Conservation (phyloP, 2,797 vertebrate species). For the Phalanger gymnotis region DNA sequence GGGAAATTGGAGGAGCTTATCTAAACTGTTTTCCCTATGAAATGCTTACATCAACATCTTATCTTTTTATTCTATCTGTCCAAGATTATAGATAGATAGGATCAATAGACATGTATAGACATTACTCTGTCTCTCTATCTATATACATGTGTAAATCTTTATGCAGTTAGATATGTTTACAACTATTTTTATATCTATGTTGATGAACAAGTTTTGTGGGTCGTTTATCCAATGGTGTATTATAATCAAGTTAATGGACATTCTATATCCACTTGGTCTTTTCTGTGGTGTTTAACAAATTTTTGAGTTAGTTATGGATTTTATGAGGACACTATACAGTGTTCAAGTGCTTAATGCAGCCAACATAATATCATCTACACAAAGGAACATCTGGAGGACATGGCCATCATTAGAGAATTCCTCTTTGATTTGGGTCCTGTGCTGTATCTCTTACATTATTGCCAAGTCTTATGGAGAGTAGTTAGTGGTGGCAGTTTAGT, state of each 20-base stretch:
- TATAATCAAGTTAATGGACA: neutral
- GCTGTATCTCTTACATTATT: neutral
- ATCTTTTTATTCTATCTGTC: neutral
- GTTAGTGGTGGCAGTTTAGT: neutral
- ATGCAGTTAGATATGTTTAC: neutral
- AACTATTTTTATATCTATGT: neutral
- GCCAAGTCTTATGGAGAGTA: neutral
- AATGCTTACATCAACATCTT: neutral
- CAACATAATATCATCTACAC: neutral
- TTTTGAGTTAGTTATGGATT: neutral
- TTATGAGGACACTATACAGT: neutral
- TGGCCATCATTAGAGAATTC: neutral
- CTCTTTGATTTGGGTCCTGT: neutral
- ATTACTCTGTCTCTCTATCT: neutral
- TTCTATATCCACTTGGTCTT: neutral
- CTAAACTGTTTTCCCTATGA: neutral
- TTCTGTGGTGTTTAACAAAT: neutral
- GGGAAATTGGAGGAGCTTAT: neutral
- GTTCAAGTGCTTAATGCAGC: neutral
- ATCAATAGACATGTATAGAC: neutral
- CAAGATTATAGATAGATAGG: neutral
- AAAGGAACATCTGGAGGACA: neutral
- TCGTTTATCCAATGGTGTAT: neutral
- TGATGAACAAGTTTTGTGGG: neutral
- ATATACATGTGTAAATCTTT: neutral